Evolutionary conservation across 1,140 invertebrate genomes (phyloP), one percentile per base, ranked within the genome.

Genomic region (Drosophila subpulchrella): DNA sequence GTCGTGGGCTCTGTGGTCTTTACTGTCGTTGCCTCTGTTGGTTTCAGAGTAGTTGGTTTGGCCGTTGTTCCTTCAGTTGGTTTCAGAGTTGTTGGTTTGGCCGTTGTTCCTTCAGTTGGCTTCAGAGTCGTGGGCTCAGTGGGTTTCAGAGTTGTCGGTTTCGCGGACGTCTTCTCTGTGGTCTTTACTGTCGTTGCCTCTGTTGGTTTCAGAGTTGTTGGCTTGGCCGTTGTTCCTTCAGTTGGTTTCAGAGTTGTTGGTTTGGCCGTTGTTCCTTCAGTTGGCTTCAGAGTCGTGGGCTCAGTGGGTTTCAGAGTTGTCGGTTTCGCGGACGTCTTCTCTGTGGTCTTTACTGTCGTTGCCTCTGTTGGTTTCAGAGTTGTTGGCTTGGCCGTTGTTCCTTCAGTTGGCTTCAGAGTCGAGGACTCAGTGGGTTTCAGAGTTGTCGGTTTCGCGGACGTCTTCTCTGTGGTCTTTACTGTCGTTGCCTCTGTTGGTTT

Each of bases 361-460:
- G 36, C 12, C 13, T 30, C 54, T 0, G 54, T 30, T 3, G 54
- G 13, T 6, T 42, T 42, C 7, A 24, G 12, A 27, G 36, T 55
- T 10, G 56, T 46, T 0, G 30, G 56, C 42, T 47, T 47, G 10
- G 15, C 24, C 7, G 30, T 46, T 0, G 56, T 59, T 6, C 11
- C 15, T 8, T 59, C 44, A 24, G 57, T 24, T 3, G n/a, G n/a
- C n/a, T n/a, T n/a, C n/a, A n/a, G n/a, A n/a, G n/a, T n/a, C n/a
- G n/a, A n/a, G n/a, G n/a, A n/a, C n/a, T n/a, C n/a, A n/a, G n/a
- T n/a, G n/a, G 56, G 56, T 10, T 58, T 58, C 30, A 46, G 42
- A 58, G 56, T 58, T 34, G 56, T 58, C 0, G 42, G 42, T 30
- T 59, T 20, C n/a, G n/a, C n/a, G n/a, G n/a, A n/a, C n/a, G n/a